These are phyloP conservation scores for Hyles euphorbiae DNA, from an alignment of 1,140 invertebrate genomes.

Conservation along the genomic window DNA sequence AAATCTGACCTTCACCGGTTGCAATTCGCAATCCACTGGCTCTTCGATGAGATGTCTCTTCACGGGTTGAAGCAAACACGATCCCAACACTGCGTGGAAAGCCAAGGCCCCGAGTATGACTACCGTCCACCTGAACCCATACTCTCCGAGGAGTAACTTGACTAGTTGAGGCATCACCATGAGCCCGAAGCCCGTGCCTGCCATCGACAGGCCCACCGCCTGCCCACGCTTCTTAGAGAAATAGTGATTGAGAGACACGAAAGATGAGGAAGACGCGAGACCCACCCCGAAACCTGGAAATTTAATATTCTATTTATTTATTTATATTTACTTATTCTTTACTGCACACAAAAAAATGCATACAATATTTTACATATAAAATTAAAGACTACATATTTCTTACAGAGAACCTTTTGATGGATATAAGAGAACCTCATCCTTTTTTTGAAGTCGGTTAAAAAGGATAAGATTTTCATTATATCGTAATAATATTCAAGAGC, in stretches of 20 bases:
- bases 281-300: slow-evolving; percentile 82
- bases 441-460: too few species aligned
- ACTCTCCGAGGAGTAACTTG: slow-evolving; percentile 76
- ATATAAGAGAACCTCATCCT: too few species aligned
- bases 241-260: slow-evolving; percentile 84
- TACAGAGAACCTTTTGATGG: too few species aligned
- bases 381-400: too few species aligned
- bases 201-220: slow-evolving; percentile 85
- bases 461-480: too few species aligned
- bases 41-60: slow-evolving; percentile 80
- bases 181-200: slow-evolving; percentile 84
- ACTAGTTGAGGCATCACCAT: slow-evolving; percentile 85
- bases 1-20: slow-evolving; percentile 64
- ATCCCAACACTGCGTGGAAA: slow-evolving; percentile 80
- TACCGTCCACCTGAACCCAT: slow-evolving; percentile 80
- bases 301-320: background rate
- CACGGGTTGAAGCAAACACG: slow-evolving; percentile 80
- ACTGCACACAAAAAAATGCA: too few species aligned
- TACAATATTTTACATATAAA: too few species aligned
- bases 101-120: slow-evolving; percentile 80
- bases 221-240: slow-evolving; percentile 84
- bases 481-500: too few species aligned
- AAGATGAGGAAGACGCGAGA: slow-evolving; percentile 81
- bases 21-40: slow-evolving; percentile 76
- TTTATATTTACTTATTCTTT: too few species aligned